A percentile compares a stretch with the other conserved stretches of the same genome.
Conservation (phyloP, 1,140 invertebrate genomes). For the Megathymus violae region DNA sequence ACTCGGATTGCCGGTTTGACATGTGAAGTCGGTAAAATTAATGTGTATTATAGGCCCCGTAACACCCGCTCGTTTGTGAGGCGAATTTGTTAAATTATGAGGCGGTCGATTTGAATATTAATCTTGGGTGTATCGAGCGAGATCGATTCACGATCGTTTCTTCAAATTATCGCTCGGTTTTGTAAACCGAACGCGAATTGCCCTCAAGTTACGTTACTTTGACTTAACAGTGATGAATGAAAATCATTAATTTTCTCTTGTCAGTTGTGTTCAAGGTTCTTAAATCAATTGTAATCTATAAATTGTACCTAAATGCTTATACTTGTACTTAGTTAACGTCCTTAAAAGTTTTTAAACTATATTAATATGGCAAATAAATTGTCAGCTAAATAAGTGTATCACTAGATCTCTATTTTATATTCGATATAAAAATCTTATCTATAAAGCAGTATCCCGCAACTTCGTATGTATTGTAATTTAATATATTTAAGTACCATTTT, state of each 20-base stretch:
- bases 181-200: slow-evolving; percentile 18
- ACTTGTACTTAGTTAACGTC: no score
- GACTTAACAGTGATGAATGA: slow-evolving; percentile 24
- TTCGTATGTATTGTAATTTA: no score
- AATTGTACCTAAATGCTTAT: no score
- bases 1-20: slow-evolving; percentile 74
- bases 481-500: no score
- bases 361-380: no score
- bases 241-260: slow-evolving; percentile 2
- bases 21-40: slow-evolving; percentile 73
- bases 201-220: slow-evolving; percentile 8
- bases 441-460: no score
- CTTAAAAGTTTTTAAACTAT: no score
- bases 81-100: slow-evolving; percentile 78
- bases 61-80: slow-evolving; percentile 66
- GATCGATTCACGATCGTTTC: slow-evolving; percentile 24
- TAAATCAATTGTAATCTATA: neutral
- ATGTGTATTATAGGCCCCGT: slow-evolving; percentile 75
- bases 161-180: slow-evolving; percentile 25
- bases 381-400: no score
- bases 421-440: no score
- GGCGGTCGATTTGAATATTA: slow-evolving; percentile 66
- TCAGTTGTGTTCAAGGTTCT: slow-evolving; percentile 12
- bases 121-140: slow-evolving; percentile 43
- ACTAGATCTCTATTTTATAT: no score